A percentile compares a stretch with the other conserved stretches of the same genome.
Conservation (phyloP, 2,888 invertebrate genomes). For the Aricia artaxerxes region DNA sequence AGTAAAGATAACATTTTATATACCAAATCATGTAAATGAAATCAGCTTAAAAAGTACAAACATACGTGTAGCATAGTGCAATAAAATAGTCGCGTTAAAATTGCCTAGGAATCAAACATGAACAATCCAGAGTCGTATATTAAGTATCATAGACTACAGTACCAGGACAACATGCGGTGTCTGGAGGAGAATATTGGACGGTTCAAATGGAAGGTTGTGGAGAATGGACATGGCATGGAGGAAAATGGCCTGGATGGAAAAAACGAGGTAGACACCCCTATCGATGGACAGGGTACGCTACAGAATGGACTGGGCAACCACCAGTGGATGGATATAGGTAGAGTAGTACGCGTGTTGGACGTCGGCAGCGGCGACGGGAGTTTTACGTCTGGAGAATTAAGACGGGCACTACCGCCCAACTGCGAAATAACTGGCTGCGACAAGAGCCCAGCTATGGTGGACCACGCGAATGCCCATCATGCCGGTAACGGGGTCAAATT, state of each 20-base stretch:
- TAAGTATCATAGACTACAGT: not conserved
- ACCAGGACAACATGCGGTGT: not conserved
- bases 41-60: not conserved
- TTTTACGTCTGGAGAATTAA: not conserved
- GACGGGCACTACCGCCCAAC: not conserved
- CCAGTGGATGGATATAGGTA: not conserved
- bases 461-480: not conserved
- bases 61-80: no score
- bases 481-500: not conserved
- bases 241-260: not conserved
- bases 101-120: not conserved
- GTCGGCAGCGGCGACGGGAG: not conserved
- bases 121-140: not conserved
- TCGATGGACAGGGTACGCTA: not conserved
- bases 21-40: not conserved
- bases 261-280: not conserved
- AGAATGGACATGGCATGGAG: not conserved
- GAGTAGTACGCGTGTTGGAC: not conserved
- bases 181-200: not conserved
- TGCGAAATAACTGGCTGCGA: not conserved
- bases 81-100: not conserved
- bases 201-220: not conserved
- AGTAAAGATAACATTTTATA: no score
- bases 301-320: not conserved
- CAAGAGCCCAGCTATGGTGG: not conserved